These are phyloP conservation scores for Rhagonycha lutea DNA, from an alignment of 2,888 invertebrate genomes.

Conservation along the genomic window DNA sequence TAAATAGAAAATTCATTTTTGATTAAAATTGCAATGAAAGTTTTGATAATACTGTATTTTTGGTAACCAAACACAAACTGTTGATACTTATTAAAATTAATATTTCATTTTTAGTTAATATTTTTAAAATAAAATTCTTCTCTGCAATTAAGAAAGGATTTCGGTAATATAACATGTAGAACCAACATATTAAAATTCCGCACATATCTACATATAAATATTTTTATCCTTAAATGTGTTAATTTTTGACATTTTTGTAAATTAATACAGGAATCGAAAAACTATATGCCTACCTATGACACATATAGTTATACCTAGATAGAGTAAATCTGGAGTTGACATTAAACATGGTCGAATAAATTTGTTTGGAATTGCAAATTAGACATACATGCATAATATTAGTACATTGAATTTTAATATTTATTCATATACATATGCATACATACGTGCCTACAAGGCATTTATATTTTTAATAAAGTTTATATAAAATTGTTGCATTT, in stretches of 20 bases:
- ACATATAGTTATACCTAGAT: neutral
- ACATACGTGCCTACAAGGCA: neutral
- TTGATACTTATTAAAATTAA: neutral
- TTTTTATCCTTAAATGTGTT: neutral
- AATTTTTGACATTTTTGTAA: neutral
- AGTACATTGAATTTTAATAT: conserved; percentile 1
- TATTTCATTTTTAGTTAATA: neutral
- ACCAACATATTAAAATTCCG: neutral
- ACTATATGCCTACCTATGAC: neutral
- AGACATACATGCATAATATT: conserved; percentile 3
- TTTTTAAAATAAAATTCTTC: neutral
- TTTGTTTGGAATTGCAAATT: conserved; percentile 1
- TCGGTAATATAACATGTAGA: too few relatives aligned
- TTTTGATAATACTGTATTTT: neutral
- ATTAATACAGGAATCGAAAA: neutral
- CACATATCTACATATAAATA: neutral
- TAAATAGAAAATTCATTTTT: neutral
- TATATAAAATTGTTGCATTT: neutral
- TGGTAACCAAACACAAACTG: neutral
- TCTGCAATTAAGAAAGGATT: neutral
- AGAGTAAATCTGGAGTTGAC: neutral
- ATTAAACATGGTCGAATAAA: conserved; percentile 1
- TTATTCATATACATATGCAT: neutral
- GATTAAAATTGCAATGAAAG: neutral
- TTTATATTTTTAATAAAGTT: neutral